Conservation (phyloP, 1,140 invertebrate species). For the Cydia amplana region DNA sequence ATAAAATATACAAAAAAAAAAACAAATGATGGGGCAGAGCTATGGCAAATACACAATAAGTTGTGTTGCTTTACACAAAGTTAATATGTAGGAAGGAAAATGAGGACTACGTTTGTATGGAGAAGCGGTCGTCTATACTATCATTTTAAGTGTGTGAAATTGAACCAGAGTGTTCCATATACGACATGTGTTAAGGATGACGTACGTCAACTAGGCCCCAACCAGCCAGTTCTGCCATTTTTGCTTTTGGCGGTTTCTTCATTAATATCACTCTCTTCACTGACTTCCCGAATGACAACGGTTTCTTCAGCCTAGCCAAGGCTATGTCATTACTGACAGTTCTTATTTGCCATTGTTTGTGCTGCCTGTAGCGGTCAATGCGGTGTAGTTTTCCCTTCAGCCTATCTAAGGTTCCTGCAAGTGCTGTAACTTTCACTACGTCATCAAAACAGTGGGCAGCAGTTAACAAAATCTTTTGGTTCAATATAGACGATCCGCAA, state of each 20-base stretch:
- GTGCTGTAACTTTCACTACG: neutral
- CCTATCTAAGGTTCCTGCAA: neutral
- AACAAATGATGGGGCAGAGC: no score
- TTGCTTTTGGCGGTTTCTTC: slow-evolving; percentile 30
- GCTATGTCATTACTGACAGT: slow-evolving; percentile 40
- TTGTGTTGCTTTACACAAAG: no score
- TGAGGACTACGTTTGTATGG: no score
- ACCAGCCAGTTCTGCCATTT: slow-evolving; percentile 39
- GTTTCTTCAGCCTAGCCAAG: slow-evolving; percentile 30
- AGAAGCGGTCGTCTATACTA: no score
- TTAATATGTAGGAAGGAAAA: no score
- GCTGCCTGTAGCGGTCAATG: neutral
- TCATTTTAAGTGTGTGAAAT: no score
- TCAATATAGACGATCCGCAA: slow-evolving; percentile 42
- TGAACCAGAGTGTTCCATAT: no score
- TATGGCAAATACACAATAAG: no score
- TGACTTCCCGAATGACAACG: slow-evolving; percentile 27
- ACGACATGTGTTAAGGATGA: no score
- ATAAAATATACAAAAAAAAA: no score
- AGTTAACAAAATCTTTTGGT: slow-evolving; percentile 37
- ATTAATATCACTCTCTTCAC: slow-evolving; percentile 42
- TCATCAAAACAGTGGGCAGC: slow-evolving; percentile 40
- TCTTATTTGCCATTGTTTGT: slow-evolving; percentile 35
- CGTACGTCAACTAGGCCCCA: slow-evolving; percentile 44
- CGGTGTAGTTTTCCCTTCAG: neutral